A percentile compares a stretch with the other conserved stretches of the same genome.
These are phyloP conservation scores for Brachyistius frenatus DNA, from an alignment of 2,113 vertebrate species.

Conservation along the genomic window DNA sequence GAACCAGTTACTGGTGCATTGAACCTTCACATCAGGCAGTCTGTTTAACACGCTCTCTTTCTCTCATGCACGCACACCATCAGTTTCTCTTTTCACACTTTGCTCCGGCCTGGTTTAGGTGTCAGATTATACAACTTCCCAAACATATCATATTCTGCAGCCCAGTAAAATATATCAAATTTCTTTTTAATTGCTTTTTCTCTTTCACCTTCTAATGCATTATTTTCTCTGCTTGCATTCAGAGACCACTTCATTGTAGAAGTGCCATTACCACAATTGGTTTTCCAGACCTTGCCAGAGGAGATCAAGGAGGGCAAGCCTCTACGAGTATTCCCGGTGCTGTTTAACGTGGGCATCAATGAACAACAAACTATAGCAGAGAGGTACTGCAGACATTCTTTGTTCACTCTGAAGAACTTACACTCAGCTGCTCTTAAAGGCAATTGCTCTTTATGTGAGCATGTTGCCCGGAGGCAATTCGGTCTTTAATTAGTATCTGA, in stretches of 20 bases:
- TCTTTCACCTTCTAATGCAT: background rate
- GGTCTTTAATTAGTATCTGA: too few species aligned
- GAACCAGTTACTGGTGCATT: background rate
- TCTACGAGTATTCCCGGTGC: conserved; percentile 90
- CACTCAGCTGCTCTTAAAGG: background rate
- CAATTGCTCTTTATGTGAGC: background rate
- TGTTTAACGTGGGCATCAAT: conserved; percentile 98
- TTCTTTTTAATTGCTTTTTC: background rate
- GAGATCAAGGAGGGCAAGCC: conserved; percentile 93
- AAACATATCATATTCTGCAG: conserved; percentile 20
- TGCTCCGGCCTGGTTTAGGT: conserved; percentile 25
- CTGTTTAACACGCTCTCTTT: background rate
- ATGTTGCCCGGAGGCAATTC: background rate
- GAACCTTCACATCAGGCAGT: background rate
- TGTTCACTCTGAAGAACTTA: background rate
- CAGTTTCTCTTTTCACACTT: conserved; percentile 13
- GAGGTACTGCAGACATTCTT: conserved; percentile 85
- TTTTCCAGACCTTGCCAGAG: conserved; percentile 91
- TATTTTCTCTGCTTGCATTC: conserved; percentile 38
- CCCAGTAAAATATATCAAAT: background rate
- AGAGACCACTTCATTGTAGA: conserved; percentile 94
- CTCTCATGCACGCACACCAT: background rate
- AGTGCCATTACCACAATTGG: conserved; percentile 90
- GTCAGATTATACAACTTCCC: conserved; percentile 43
- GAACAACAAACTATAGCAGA: conserved; percentile 98